Conservation (phyloP, 2,113 vertebrate genomes). For the Potamarius usumacintae region DNA sequence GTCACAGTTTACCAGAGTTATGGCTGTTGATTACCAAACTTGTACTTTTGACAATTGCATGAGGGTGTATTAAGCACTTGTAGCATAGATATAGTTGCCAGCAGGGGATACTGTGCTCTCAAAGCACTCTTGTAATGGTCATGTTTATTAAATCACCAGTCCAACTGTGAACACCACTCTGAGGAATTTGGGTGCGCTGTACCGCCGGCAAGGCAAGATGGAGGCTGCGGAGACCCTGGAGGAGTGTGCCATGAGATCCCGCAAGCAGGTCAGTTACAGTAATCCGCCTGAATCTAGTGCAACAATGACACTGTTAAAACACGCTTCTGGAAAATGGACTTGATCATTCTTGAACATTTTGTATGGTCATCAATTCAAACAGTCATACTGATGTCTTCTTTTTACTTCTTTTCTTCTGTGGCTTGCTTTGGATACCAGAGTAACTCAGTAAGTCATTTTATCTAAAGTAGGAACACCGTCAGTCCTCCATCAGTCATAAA, state of each 20-base stretch:
- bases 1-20: too few species aligned
- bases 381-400: conserved; percentile 62
- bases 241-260: conserved; percentile 79
- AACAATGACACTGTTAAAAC: not conserved
- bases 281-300: not conserved
- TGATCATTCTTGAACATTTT: not conserved
- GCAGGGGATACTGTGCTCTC: too few species aligned
- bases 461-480: conserved; percentile 8
- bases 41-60: too few species aligned
- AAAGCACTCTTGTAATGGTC: not conserved
- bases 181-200: conserved; percentile 80
- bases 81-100: too few species aligned
- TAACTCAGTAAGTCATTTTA: conserved; percentile 77
- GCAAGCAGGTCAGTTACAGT: conserved; percentile 74
- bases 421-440: conserved; percentile 74
- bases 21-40: too few species aligned
- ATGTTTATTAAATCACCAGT: conserved; percentile 36
- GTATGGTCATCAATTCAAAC: not conserved
- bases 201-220: conserved; percentile 83
- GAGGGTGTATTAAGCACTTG: too few species aligned
- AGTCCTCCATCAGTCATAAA: not conserved
- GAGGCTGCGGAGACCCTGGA: conserved; percentile 85
- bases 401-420: conserved; percentile 39
- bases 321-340: not conserved
- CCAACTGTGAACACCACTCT: conserved; percentile 76